Base-by-base conservation (phyloP, 2,113 vertebrate genomes). In the Guaruba guarouba region DNA sequence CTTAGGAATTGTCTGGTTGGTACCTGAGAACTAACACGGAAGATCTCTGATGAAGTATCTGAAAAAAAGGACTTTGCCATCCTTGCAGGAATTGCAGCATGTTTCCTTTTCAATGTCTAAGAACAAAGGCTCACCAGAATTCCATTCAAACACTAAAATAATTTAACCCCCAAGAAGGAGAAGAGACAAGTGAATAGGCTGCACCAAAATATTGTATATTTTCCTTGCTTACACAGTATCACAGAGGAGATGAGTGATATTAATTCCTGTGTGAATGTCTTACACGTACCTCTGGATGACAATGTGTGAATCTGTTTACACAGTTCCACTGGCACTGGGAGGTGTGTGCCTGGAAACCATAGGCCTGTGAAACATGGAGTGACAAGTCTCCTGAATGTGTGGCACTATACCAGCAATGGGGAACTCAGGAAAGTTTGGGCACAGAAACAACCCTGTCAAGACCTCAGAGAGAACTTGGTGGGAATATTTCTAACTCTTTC, bases 291-390 rank as follows among this genome's bases (percentile, higher is more conserved):
- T 81, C 64, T 0, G 0, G 64, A 59, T 94, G 91, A 93, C 92
- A 85, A 31, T 0, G 18, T 88, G 90, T 80, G 95, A 95, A 94
- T 92, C 57, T 86, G 70, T 88, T 93, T 94, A 81, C 63, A 23
- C 1, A 28, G 77, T 64, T 77, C 43, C 48, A 12, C 63, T 57
- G 78, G 57, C 52, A 63, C 29, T 27, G 19, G 63, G 57, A 95
- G 59, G 51, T 62, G 35, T 7, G 51, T 33, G 55, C 86, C 70
- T 83, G 91, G 77, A 90, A 92, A 63, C 66, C 43, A 55, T 0
- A 27, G 41, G 33, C 31, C 69, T 64, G 88, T 44, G 64, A 86
- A 90, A 66, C 3, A 5, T 6, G 55, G 83, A 68, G 82, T 66
- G 80, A 79, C 57, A 75, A 27, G 27, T n/a, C 35, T 73, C 54